phyloP scores from a whole-genome alignment of 2,888 invertebrate genomes.

The Polietes domitor region DNA sequence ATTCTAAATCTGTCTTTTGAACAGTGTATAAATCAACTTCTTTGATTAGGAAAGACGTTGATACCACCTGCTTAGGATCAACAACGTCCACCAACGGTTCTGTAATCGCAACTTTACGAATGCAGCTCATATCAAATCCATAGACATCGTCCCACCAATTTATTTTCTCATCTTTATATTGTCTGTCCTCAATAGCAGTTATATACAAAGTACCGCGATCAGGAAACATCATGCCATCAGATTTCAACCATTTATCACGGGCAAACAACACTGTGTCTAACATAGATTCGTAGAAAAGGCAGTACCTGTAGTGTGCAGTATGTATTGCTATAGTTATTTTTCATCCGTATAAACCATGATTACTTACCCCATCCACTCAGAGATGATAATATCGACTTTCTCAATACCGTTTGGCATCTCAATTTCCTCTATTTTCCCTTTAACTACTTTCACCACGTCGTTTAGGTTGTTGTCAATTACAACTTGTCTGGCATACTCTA shows the following conservation, averaged over 20 bases:
- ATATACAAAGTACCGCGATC: slow-evolving; percentile 96
- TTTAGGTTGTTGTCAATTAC: slow-evolving; percentile 92
- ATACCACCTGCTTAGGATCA: slow-evolving; percentile 98
- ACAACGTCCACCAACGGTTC: slow-evolving; percentile 99
- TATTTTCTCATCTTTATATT: slow-evolving; percentile 99
- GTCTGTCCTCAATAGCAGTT: slow-evolving; percentile 96
- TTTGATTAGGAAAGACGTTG: slow-evolving; percentile 96
- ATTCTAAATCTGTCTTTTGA: slow-evolving; percentile 96
- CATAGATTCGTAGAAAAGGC: slow-evolving; percentile 99
- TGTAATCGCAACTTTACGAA: slow-evolving; percentile 97
- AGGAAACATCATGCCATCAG: slow-evolving; percentile 96
- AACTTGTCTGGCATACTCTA: slow-evolving; percentile 97
- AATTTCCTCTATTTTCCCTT: slow-evolving; percentile 98
- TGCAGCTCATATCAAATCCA: slow-evolving; percentile 99
- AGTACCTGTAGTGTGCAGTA: slow-evolving; percentile 82
- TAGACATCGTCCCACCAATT: slow-evolving; percentile 99
- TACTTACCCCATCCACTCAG: slow-evolving; percentile 90
- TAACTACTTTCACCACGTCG: slow-evolving; percentile 91
- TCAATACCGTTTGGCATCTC: slow-evolving; percentile 93
- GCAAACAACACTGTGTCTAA: slow-evolving; percentile 99
- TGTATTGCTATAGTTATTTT: background rate
- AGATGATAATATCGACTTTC: slow-evolving; percentile 95
- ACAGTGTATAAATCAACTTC: slow-evolving; percentile 99
- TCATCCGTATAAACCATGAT: slow-evolving; percentile 71
- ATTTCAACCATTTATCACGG: slow-evolving; percentile 97